Evolutionary conservation across 2,113 vertebrate species (phyloP), one percentile per base, ranked within the genome.

Genomic region (Heloderma charlesbogerti): DNA sequence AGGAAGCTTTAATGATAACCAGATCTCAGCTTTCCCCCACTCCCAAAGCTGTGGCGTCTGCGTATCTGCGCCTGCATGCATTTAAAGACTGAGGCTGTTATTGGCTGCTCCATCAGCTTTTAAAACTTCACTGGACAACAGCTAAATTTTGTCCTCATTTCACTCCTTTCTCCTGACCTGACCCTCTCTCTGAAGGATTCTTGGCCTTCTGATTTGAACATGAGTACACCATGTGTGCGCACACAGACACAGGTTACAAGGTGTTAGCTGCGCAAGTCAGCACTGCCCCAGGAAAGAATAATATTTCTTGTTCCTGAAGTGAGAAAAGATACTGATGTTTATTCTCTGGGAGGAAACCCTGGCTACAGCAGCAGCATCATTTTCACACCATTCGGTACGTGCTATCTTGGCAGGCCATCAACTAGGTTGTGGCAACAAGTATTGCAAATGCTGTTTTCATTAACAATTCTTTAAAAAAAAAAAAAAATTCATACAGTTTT

Each of bases 161-260:
- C 88, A 74, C n/a, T 57, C 54, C 6, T 0, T 0, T 0, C 69
- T 80, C 45, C 60, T 8, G 16, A 10, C 8, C n/a, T 34, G n/a
- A 1, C 16, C 37, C 9, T 82, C 71, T 83, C 72, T n/a, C 45
- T 86, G 87, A 71, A 34, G 2, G 31, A 6, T 48, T 87, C 34
- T 84, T 87, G 84, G 34, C 12, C 86, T 7, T 0, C n/a, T 31
- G 85, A 51, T n/a, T 37, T 86, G 83, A 77, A 37, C 84, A 89
- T 83, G 31, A 48, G 1, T 0, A 3, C 3, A 31, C 25, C 18
- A 25, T 54, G 43, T 34, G 22, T 31, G 22, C 0, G 5, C 29
- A 45, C 60, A 3, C 6, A 60, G 6, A 45, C 3, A 0, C 1
- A n/a, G 37, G 34, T 57, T 66, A 72, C 16, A 7, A 57, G 63